phyloP scores from a whole-genome alignment of 2,888 invertebrate species.

The Agrotis puta region DNA sequence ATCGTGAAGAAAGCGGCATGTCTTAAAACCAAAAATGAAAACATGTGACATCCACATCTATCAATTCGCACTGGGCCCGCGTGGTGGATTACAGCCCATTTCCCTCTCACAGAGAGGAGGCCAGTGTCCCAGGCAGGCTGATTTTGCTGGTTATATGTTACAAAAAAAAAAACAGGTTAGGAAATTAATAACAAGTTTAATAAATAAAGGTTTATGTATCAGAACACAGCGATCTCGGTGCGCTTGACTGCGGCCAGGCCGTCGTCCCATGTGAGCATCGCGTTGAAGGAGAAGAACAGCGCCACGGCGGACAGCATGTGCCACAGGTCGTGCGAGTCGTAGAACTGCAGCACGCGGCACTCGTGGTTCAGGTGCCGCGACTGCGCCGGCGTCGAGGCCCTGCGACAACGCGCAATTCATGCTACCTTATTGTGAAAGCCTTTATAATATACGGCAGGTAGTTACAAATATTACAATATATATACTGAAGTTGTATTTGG shows the following conservation, averaged over 20 bases:
- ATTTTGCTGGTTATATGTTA: too few relatives aligned
- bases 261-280: slow-evolving; percentile 96
- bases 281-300: slow-evolving; percentile 96
- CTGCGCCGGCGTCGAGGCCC: slow-evolving; percentile 92
- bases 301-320: slow-evolving; percentile 96
- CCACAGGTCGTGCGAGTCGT: slow-evolving; percentile 97
- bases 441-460: too few relatives aligned
- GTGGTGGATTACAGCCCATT: too few relatives aligned
- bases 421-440: too few relatives aligned
- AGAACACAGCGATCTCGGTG: slow-evolving; percentile 95
- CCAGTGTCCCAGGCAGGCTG: too few relatives aligned
- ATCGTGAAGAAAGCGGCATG: too few relatives aligned
- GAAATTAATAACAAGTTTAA: slow-evolving; percentile 10
- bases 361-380: slow-evolving; percentile 91
- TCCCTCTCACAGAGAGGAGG: too few relatives aligned
- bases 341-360: slow-evolving; percentile 91
- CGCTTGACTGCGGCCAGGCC: slow-evolving; percentile 94
- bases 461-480: too few relatives aligned
- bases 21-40: too few relatives aligned
- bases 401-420: slow-evolving; percentile 56
- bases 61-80: too few relatives aligned
- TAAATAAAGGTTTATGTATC: slow-evolving; percentile 28
- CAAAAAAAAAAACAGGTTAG: not conserved
- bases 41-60: too few relatives aligned
- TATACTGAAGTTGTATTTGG: too few relatives aligned